A percentile compares a stretch with the other conserved stretches of the same genome.
These are phyloP conservation scores for Prinia subflava DNA, from an alignment of 2,113 vertebrate species.

Conservation along the genomic window DNA sequence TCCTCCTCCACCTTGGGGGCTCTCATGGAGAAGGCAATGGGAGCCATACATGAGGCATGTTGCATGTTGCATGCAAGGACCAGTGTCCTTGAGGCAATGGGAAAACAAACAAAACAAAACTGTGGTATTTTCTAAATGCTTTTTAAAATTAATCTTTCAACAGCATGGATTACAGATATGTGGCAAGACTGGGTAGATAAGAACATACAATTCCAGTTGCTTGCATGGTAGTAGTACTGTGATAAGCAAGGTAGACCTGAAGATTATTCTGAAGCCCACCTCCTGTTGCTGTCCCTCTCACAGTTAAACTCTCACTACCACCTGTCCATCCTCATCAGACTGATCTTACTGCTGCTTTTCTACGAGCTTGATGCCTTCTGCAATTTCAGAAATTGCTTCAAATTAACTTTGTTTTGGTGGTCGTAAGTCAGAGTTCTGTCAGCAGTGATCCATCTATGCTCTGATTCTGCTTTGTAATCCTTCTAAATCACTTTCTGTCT, in stretches of 20 bases:
- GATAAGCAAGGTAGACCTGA: not conserved
- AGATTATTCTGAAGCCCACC: not conserved
- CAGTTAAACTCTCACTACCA: not conserved
- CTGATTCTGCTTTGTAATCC: not conserved
- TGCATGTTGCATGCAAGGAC: not conserved
- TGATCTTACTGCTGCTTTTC: not conserved
- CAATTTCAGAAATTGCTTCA: not conserved
- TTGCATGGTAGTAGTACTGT: not conserved
- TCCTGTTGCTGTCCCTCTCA: not conserved
- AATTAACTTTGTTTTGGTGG: not conserved
- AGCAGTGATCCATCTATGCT: not conserved
- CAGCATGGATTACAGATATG: not conserved
- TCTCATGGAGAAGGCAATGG: not conserved
- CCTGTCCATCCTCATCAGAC: not conserved
- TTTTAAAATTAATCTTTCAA: slow-evolving; percentile 38
- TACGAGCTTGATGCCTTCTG: not conserved
- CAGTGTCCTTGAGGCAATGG: too few species aligned
- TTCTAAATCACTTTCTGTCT: not conserved
- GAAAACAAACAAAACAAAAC: not conserved
- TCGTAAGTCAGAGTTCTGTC: not conserved
- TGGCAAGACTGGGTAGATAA: slow-evolving; percentile 9
- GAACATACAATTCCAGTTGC: not conserved
- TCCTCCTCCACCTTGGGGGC: not conserved
- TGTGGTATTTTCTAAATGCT: not conserved
- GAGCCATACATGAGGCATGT: fast-evolving